Evolutionary conservation across 2,797 vertebrate genomes (phyloP), one percentile per base, ranked within the genome.

Genomic region (Myripristis murdjan): DNA sequence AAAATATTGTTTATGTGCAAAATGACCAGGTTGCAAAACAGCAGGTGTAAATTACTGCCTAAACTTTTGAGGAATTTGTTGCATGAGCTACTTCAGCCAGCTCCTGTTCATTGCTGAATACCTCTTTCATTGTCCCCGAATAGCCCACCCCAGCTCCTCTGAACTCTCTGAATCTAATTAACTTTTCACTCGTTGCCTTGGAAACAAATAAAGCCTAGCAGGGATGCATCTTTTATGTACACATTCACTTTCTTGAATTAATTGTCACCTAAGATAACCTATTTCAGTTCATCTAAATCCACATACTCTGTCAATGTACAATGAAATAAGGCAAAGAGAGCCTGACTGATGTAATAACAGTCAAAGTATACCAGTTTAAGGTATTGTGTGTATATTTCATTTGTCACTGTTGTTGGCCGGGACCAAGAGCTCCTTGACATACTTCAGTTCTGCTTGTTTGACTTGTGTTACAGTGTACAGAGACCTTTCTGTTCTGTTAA

Each of bases 401-500:
- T 33, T n/a, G 8, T 18, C 18, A 12, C n/a, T 37, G 11, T 8
- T 8, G 12, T 41, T 22, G 35, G 55, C 35, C 46, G 54, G 49
- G 48, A 68, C 65, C 7, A 9, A 33, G 39, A 70, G 53, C 68
- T 64, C 58, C 62, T 33, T 74, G 74, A 80, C 69, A 75, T 24
- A 76, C 74, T 66, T 73, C 26, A 12, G 48, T 55, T 63, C 3
- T 16, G 33, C 56, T 43, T 37, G 7, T 35, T 49, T 54, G 68
- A 63, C 48, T 51, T 51, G 56, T 76, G 51, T 71, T n/a, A n/a
- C n/a, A n/a, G n/a, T n/a, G n/a, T 48, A 77, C 76, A 85, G 71
- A 77, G 54, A 48, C 26, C 74, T 77, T 39, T 47, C 75, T 88
- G 77, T 86, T 88, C 83, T 75, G 75, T 77, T 73, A 53, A 51